phyloP scores from a whole-genome alignment of 1,140 invertebrate species.

The Melanaphis sacchari region DNA sequence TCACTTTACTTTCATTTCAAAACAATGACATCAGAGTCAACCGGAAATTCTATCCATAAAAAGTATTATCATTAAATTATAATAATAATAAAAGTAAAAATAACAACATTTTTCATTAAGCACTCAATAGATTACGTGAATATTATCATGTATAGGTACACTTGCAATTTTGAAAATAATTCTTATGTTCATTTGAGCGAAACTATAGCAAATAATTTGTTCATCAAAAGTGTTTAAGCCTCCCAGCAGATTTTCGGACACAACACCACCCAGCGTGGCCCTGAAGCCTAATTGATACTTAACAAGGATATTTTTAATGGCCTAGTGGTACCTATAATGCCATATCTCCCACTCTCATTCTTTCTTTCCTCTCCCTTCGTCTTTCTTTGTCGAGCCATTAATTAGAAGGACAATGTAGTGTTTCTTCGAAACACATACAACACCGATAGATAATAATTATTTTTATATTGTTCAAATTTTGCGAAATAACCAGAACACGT shows the following conservation, averaged over 20 bases:
- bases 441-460: constrained; percentile 43
- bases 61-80: background rate
- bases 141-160: background rate
- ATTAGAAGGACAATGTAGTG: constrained; percentile 39
- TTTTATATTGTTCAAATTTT: constrained; percentile 45
- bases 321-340: background rate
- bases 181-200: background rate
- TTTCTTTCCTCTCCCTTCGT: background rate
- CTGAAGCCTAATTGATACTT: constrained; percentile 36
- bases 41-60: background rate
- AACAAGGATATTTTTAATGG: constrained; percentile 24
- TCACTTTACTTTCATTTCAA: background rate
- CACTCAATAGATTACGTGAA: no score
- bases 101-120: background rate
- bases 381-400: background rate
- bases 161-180: background rate
- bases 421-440: background rate
- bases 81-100: background rate
- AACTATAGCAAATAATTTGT: background rate
- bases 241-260: background rate
- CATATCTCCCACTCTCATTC: background rate
- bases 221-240: background rate
- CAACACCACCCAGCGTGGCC: background rate
- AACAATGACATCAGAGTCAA: background rate
- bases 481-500: constrained; percentile 34